Base-by-base conservation (phyloP, 2,113 vertebrate genomes). In the Microtus richardsoni region DNA sequence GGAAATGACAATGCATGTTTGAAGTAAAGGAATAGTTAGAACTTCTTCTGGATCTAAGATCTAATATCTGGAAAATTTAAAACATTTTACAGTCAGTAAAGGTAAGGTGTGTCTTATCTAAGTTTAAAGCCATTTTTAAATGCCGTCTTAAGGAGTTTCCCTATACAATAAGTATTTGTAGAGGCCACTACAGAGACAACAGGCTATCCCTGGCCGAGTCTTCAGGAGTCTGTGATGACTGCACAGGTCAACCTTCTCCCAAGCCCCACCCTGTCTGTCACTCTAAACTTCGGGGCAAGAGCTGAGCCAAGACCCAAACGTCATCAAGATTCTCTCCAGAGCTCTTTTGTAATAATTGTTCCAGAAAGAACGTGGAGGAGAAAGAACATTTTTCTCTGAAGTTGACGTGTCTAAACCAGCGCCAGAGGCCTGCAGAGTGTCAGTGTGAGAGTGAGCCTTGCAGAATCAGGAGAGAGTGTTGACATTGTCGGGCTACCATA, bases 91-190 rank as follows among this genome's bases (percentile, higher is more conserved):
- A 13, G 39, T 47, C 26, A 86, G 1, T 64, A 24, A 70, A 93
- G 21, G 3, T 62, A 70, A 89, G 12, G 26, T 39, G 4, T 75
- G 12, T 33, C 30, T 70, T 89, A 79, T 11, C 10, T 70, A 92
- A 92, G 89, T 14, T 36, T 87, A n/a, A 68, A 82, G 49, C 87
- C 14, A 64, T 71, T 70, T 86, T 87, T 82, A 86, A 86, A 71
- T 66, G 78, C 47, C 30, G 36, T 30, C n/a, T 90, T 74, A 60
- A 52, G 16, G 41, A 88, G 19, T 86, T 8, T 26, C 58, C 73
- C 73, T 78, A 47, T 64, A 26, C 52, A 36, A 73, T 22, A 88
- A 85, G 41, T 19, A 84, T 36, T 36, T 47, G 5, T 70, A 89
- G 92, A 79, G 47, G 66, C 13, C 30, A 21, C 1, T 30, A 62